Evolutionary conservation across 1,140 invertebrate genomes (phyloP).

Genomic region (Drosophila truncata): DNA sequence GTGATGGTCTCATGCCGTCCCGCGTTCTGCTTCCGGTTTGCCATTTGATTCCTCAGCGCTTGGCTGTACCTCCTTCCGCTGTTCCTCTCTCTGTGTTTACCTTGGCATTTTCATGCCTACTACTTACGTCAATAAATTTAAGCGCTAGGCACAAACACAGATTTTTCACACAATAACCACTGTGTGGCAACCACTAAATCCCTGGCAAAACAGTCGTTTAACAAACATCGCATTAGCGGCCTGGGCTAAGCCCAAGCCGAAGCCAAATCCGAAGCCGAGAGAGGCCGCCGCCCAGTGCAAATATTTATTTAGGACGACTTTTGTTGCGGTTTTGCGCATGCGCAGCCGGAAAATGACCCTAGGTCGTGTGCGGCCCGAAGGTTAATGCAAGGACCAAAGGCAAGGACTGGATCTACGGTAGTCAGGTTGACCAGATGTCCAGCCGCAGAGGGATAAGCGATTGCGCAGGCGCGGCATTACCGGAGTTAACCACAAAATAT

Average conservation of each 20-base stretch:
- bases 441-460: constrained; percentile 1
- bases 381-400: constrained; percentile 63
- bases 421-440: constrained; percentile 47
- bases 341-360: constrained; percentile 54
- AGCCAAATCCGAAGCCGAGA: constrained; percentile 4
- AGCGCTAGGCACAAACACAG: constrained; percentile 63
- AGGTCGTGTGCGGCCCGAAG: constrained; percentile 36
- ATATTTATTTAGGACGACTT: constrained; percentile 72
- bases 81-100: constrained; percentile 29
- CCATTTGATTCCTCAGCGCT: constrained; percentile 35
- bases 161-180: constrained; percentile 77
- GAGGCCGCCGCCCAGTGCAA: constrained; percentile 32
- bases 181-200: constrained; percentile 61
- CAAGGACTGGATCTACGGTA: neutral
- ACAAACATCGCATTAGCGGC: constrained; percentile 56
- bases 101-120: constrained; percentile 72
- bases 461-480: constrained; percentile 42
- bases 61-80: constrained; percentile 25
- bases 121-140: constrained; percentile 64
- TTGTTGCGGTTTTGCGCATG: constrained; percentile 63
- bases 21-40: constrained; percentile 41
- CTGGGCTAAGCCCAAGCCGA: constrained; percentile 31
- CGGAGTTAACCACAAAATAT: constrained; percentile 36
- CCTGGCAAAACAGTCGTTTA: constrained; percentile 58
- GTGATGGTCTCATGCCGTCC: constrained; percentile 21